Base-by-base conservation (phyloP, 2,888 invertebrate genomes). In the Prenolepis imparis region DNA sequence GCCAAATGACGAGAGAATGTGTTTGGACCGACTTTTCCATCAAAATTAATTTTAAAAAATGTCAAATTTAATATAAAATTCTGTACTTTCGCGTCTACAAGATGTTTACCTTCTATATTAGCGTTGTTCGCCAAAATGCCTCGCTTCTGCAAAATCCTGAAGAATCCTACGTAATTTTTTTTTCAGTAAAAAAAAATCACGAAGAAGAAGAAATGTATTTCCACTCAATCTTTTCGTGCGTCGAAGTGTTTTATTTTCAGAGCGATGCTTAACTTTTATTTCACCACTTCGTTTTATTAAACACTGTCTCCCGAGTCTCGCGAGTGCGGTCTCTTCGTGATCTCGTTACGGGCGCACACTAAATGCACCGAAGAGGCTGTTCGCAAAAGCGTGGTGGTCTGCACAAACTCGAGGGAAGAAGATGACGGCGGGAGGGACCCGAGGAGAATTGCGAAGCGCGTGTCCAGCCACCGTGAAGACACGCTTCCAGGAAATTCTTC, bases 401-500 rank as follows among this genome's bases (percentile, higher is more conserved):
- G 85, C 87, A 87, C 88, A 88, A 89, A 88, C 84, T 86, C 87
- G 87, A 87, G 91, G 91, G 90, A 83, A 91, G 88, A 90, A 88
- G 88, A 88, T 89, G 90, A 90, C 74, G 87, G 87, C 82, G 87
- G 85, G 83, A 81, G 86, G 80, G 84, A 88, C 84, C 84, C 89
- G 88, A 90, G 89, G 90, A 91, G 91, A 88, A 94, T 94, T 94
- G 94, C 93, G 92, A 94, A 94, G 93, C 92, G 90, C 90, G 91
- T 92, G 89, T 91, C 89, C 93, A 94, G 90, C 89, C 86, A 94
- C 91, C 94, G 92, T 94, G 93, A 94, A 94, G 93, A 93, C 93
- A 94, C 93, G 93, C 92, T 94, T 93, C 93, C 93, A 93, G 93
- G 93, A 94, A 91, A 93, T 92, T 92, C 90, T 91, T 88, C 92